Base-by-base conservation (phyloP, 2,113 vertebrate genomes). In the Ailuropoda melanoleuca region DNA sequence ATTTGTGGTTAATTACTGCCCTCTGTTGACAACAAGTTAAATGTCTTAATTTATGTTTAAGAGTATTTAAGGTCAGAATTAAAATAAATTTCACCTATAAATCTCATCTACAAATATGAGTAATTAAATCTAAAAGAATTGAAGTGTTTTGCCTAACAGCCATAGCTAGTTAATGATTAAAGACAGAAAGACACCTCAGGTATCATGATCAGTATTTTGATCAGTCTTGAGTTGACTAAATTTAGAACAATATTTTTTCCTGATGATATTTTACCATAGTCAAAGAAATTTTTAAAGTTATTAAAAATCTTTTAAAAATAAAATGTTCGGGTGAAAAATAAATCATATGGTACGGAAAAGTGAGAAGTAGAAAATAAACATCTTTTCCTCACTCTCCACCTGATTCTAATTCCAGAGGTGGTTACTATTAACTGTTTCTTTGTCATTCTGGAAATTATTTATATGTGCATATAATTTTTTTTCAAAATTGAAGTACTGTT, bases 1-100 rank as follows among this genome's bases (percentile, higher is more conserved):
- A 82, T 66, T 68, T 96, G 46, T 92, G 68, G 84, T n/a, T 83
- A 86, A 78, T 86, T 92, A 90, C 88, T 94, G 97, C 97, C 97
- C 95, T 92, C 97, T 97, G 80, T 87, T 97, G 97, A 66, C 84
- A 83, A 26, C 39, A 88, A 74, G 31, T 17, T 91, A 15, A 66
- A 50, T 24, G n/a, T 60, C 29, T 80, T 93, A 81, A 50, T 64
- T 75, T 37, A 68, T 89, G 37, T 87, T 53, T n/a, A 77, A 70
- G 18, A 39, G 7, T 66, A 34, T 68, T 84, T 78, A 43, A 80
- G 15, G 19, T 37, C 58, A 82, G 34, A 64, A 29, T 60, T 53
- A 43, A 0, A 86, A 50, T 29, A 88, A 91, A 66, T 31, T 43
- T 90, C 29, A 53, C 66, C 14, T 55, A 3, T 66, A 43, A 53